A percentile compares a stretch with the other conserved stretches of the same genome.
phyloP scores from a whole-genome alignment of 2,797 vertebrate genomes.

The Mus caroli region DNA sequence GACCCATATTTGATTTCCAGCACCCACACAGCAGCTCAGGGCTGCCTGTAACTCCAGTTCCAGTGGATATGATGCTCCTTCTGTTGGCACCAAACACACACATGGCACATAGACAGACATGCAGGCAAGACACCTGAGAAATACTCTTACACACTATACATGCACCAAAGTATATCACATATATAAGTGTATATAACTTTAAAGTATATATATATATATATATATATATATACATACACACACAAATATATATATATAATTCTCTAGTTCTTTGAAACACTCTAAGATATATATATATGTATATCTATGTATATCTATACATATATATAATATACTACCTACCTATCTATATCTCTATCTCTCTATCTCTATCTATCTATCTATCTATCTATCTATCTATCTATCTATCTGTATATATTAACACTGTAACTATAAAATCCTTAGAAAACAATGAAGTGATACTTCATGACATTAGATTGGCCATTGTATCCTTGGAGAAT shows the following conservation, averaged over 20 bases:
- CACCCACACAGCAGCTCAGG: neutral
- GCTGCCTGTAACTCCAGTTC: neutral
- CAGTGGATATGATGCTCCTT: neutral
- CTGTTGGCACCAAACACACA: neutral
- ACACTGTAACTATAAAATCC: neutral
- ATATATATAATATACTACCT: neutral
- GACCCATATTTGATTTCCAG: neutral
- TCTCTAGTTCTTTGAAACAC: neutral
- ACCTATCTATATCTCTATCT: neutral
- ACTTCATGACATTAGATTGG: neutral
- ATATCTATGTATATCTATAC: neutral
- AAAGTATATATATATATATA: neutral
- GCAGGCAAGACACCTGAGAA: neutral
- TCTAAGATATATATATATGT: neutral
- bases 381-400: neutral
- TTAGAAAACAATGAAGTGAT: neutral
- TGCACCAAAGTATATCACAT: neutral
- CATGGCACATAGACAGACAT: neutral
- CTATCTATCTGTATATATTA: no score
- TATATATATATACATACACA: neutral
- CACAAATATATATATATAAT: neutral
- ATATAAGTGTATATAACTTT: neutral
- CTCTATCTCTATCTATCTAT: neutral
- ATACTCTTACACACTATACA: neutral
- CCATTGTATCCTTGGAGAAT: neutral